Evolutionary conservation across 2,888 invertebrate species (phyloP).

Genomic region (Pseudococcus viburni): DNA sequence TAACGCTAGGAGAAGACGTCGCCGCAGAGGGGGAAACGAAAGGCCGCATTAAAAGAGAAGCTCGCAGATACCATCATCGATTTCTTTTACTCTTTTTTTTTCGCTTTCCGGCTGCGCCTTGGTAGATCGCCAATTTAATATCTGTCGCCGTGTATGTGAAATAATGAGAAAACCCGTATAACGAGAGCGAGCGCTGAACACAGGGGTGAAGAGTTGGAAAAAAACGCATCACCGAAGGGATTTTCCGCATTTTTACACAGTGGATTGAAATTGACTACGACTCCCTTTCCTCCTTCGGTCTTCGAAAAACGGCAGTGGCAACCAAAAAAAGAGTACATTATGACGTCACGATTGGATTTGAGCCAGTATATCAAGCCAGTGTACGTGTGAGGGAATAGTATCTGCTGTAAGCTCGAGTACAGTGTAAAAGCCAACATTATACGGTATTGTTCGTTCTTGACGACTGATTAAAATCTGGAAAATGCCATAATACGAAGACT

Average conservation of each 20-base stretch:
- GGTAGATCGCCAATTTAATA: slow-evolving; percentile 55
- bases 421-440: neutral
- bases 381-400: too few relatives aligned
- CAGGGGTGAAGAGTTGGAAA: neutral
- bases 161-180: slow-evolving; percentile 37
- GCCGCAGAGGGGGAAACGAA: too few relatives aligned
- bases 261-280: slow-evolving; percentile 45
- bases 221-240: slow-evolving; percentile 52
- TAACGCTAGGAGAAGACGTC: too few relatives aligned
- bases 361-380: slow-evolving; percentile 17
- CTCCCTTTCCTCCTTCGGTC: neutral
- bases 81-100: slow-evolving; percentile 35
- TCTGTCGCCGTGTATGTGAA: slow-evolving; percentile 52
- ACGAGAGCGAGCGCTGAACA: neutral
- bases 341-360: slow-evolving; percentile 34
- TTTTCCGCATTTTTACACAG: slow-evolving; percentile 45
- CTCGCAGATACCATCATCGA: slow-evolving; percentile 30
- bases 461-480: neutral
- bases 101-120: slow-evolving; percentile 1
- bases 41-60: too few relatives aligned
- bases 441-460: neutral
- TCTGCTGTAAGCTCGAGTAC: too few relatives aligned
- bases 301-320: neutral
- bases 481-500: too few relatives aligned
- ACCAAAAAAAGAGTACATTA: neutral